These are phyloP conservation scores for Phymatocera aterrima DNA, from an alignment of 2,888 invertebrate species.

Conservation along the genomic window DNA sequence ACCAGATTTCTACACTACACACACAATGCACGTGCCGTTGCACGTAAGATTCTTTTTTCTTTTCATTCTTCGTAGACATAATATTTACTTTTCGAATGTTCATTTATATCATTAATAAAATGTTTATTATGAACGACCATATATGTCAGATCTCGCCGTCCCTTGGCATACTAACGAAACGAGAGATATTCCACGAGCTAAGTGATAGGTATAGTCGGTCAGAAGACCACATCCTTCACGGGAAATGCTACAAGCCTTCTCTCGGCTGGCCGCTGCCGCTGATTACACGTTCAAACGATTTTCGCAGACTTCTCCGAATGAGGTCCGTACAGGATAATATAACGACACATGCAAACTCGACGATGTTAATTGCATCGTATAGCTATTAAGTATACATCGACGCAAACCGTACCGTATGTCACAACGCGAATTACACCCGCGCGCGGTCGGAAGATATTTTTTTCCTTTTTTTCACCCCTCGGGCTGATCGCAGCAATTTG, in stretches of 20 bases:
- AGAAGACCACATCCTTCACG: conserved; percentile 35
- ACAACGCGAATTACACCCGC: too few species aligned
- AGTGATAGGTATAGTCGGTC: conserved; percentile 25
- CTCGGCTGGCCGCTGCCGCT: too few species aligned
- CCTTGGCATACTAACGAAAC: conserved; percentile 1
- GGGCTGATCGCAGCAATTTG: too few species aligned
- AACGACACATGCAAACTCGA: not conserved
- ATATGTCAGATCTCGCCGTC: not conserved
- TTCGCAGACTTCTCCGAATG: not conserved
- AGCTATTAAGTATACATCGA: too few species aligned
- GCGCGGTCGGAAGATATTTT: too few species aligned
- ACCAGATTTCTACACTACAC: too few species aligned
- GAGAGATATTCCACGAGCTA: not conserved
- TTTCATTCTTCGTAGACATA: not conserved
- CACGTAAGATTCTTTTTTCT: not conserved
- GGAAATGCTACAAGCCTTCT: not conserved
- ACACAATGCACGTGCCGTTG: too few species aligned
- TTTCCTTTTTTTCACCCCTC: too few species aligned
- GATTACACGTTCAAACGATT: conserved; percentile 1
- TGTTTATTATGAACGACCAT: conserved; percentile 18
- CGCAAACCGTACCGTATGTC: too few species aligned
- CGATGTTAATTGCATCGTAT: not conserved
- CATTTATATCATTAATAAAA: not conserved
- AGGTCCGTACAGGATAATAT: not conserved
- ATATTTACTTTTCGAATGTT: not conserved